phyloP scores from a whole-genome alignment of 2,888 invertebrate species.

The Drosophila neutralis region DNA sequence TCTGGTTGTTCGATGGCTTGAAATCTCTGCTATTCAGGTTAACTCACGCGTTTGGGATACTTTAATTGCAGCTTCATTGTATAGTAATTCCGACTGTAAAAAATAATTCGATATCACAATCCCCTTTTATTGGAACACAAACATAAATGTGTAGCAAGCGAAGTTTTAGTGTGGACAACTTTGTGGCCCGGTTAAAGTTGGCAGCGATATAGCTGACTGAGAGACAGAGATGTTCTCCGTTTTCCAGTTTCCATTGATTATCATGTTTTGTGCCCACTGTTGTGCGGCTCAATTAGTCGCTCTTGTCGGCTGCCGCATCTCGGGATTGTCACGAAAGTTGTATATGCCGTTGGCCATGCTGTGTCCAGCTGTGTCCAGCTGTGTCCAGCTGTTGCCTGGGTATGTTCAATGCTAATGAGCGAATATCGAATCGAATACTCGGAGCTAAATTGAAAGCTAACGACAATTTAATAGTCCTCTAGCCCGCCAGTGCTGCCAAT shows the following conservation, averaged over 20 bases:
- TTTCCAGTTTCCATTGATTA: slow-evolving; percentile 17
- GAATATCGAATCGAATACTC: slow-evolving; percentile 51
- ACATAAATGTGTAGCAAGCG: background rate
- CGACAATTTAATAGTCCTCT: slow-evolving; percentile 57
- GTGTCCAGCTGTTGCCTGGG: slow-evolving; percentile 28
- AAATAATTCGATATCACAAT: background rate
- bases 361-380: slow-evolving; percentile 8
- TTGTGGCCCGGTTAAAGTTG: slow-evolving; percentile 20
- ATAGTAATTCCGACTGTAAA: background rate
- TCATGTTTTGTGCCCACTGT: slow-evolving; percentile 22
- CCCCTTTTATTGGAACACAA: background rate
- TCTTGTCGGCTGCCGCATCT: background rate
- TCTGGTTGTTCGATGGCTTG: background rate
- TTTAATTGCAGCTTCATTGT: background rate
- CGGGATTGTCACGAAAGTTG: slow-evolving; percentile 1
- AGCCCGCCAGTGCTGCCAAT: slow-evolving; percentile 43
- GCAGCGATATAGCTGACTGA: slow-evolving; percentile 9
- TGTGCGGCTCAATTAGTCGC: slow-evolving; percentile 41
- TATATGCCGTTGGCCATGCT: background rate
- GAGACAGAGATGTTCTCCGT: background rate
- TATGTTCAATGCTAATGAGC: slow-evolving; percentile 67
- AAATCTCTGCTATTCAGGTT: background rate
- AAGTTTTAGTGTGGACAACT: background rate
- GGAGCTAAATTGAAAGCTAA: slow-evolving; percentile 71
- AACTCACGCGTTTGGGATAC: background rate